A percentile compares a stretch with the other conserved stretches of the same genome.
phyloP scores from a whole-genome alignment of 2,113 vertebrate species.

The Lagenorhynchus albirostris region DNA sequence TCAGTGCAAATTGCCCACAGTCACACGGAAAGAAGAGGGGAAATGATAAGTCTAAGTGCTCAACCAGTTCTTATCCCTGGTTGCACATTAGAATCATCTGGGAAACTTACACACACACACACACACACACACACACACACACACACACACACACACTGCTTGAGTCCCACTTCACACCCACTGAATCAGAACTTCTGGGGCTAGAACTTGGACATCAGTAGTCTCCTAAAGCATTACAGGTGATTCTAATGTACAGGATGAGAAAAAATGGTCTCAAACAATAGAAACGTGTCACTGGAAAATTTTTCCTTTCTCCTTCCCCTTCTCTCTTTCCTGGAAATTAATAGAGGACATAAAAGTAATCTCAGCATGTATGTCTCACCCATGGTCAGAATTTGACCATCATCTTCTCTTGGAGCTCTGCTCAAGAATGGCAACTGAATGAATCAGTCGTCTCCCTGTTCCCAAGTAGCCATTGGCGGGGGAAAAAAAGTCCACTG shows the following conservation, averaged over 20 bases:
- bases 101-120: not conserved
- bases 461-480: not conserved
- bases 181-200: not conserved
- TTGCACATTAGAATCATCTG: not conserved
- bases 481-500: not conserved
- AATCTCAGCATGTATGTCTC: not conserved
- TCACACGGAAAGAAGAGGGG: not conserved
- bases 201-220: not conserved
- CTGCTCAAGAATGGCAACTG: not conserved
- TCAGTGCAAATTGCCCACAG: not conserved
- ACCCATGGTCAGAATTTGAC: not conserved
- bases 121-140: not conserved
- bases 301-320: not conserved
- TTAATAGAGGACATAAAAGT: not conserved
- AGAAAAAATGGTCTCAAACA: not conserved
- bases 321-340: not conserved
- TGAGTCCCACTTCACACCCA: not conserved
- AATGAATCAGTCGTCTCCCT: not conserved
- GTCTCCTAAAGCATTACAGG: not conserved
- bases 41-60: not conserved
- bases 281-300: not conserved
- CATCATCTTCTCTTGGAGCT: not conserved
- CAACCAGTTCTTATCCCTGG: not conserved
- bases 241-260: not conserved
- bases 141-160: not conserved